Evolutionary conservation across 1,140 invertebrate species (phyloP).

Genomic region (Littorina saxatilis): DNA sequence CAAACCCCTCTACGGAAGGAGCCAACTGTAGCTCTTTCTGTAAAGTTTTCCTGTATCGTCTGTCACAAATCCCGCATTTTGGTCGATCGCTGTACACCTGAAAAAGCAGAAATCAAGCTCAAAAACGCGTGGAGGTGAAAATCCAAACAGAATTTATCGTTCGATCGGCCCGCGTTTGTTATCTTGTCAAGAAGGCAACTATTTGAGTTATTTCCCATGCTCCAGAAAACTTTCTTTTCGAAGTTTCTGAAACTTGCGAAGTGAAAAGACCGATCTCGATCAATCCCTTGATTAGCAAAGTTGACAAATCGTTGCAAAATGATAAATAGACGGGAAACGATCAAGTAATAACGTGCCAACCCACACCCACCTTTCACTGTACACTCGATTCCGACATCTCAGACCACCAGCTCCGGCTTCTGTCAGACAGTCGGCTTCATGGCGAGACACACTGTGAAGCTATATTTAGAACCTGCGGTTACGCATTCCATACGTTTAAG

Average conservation of each 20-base stretch:
- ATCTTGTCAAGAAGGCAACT: neutral
- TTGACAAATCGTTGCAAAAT: neutral
- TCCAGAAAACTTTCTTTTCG: neutral
- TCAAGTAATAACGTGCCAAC: neutral
- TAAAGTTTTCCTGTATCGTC: neutral
- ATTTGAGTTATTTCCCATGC: slow-evolving; percentile 30
- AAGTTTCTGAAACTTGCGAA: neutral
- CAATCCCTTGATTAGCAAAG: too few relatives aligned
- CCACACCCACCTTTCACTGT: neutral
- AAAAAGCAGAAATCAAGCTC: neutral
- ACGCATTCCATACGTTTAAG: too few relatives aligned
- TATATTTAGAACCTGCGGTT: neutral
- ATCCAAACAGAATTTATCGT: neutral
- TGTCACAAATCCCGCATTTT: slow-evolving; percentile 28
- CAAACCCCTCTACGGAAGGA: neutral
- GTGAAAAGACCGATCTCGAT: neutral
- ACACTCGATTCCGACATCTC: neutral
- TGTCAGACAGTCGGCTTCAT: slow-evolving; percentile 21
- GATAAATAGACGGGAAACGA: neutral
- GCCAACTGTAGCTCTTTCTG: neutral
- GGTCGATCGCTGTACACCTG: neutral
- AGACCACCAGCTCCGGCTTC: slow-evolving; percentile 13
- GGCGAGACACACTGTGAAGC: slow-evolving; percentile 11
- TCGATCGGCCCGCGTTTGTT: neutral
- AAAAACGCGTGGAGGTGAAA: neutral